These are phyloP conservation scores for Heterohyrax brucei DNA, from an alignment of 2,797 vertebrate genomes.

Conservation along the genomic window DNA sequence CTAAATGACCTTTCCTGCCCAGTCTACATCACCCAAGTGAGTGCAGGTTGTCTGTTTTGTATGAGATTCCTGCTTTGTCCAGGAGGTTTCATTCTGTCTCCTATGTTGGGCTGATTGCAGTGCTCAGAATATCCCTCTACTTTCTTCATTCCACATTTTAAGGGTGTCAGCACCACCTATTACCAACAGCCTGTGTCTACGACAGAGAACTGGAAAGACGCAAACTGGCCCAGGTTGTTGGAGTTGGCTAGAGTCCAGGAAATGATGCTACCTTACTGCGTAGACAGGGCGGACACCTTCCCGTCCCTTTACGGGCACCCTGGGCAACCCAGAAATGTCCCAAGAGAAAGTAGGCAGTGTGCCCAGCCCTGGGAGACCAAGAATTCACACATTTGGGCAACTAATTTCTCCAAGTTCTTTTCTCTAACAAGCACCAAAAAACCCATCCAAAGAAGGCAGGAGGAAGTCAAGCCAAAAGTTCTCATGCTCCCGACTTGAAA, in stretches of 20 bases:
- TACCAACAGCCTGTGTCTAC: background rate
- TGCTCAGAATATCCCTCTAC: background rate
- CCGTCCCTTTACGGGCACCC: background rate
- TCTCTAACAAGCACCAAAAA: constrained; percentile 35
- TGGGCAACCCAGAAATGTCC: background rate
- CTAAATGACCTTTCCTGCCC: background rate
- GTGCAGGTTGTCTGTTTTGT: background rate
- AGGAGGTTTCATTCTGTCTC: background rate
- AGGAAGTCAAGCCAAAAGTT: constrained; percentile 50
- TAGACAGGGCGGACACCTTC: background rate
- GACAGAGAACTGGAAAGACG: background rate
- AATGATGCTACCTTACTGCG: background rate
- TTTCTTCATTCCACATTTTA: background rate
- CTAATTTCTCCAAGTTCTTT: constrained; percentile 42
- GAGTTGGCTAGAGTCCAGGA: background rate
- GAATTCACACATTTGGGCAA: background rate
- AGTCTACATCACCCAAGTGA: background rate
- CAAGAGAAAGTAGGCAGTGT: background rate
- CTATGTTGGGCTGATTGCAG: background rate
- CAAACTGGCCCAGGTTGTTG: background rate
- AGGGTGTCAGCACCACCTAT: background rate
- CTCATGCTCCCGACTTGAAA: constrained; percentile 54
- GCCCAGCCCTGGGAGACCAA: background rate
- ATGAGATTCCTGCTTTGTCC: background rate
- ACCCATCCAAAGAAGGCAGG: background rate